A percentile compares a stretch with the other conserved stretches of the same genome.
Evolutionary conservation across 2,113 vertebrate species (phyloP).

Genomic region (Emydura subglobosa): DNA sequence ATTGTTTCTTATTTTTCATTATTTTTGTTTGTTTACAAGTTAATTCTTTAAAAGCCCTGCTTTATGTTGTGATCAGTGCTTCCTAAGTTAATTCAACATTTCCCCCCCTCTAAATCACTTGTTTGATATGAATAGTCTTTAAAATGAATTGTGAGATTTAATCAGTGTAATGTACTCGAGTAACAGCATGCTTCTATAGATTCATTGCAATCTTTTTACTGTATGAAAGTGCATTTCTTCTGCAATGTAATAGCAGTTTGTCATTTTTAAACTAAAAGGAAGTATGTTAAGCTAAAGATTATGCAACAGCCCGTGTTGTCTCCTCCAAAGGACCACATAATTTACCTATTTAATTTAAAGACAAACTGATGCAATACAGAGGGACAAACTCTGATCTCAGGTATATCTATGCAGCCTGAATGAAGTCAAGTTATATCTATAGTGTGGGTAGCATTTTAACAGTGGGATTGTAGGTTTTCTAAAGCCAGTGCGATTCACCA

Average conservation of each 20-base stretch:
- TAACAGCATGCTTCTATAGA: constrained; percentile 11
- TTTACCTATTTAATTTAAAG: constrained; percentile 5
- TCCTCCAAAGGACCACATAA: not conserved
- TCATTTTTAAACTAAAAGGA: constrained; percentile 7
- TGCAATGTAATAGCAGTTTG: constrained; percentile 16
- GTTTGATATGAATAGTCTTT: constrained; percentile 59
- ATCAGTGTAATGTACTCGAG: constrained; percentile 53
- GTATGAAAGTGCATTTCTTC: constrained; percentile 13
- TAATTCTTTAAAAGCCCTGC: constrained; percentile 66
- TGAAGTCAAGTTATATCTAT: not conserved
- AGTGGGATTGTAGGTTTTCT: not conserved
- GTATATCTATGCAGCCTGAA: not conserved
- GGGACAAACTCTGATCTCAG: not conserved
- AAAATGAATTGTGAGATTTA: constrained; percentile 61
- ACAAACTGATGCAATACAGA: no score
- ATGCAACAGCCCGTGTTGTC: not conserved
- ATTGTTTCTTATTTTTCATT: constrained; percentile 19
- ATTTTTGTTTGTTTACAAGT: constrained; percentile 58
- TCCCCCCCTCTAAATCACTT: constrained; percentile 23
- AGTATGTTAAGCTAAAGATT: not conserved
- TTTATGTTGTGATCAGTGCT: constrained; percentile 23
- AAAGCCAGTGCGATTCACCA: not conserved
- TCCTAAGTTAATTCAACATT: constrained; percentile 42
- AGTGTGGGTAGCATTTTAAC: not conserved
- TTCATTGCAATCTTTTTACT: not conserved